Base-by-base conservation (phyloP, 2,797 vertebrate species). In the Malurus splendens region DNA sequence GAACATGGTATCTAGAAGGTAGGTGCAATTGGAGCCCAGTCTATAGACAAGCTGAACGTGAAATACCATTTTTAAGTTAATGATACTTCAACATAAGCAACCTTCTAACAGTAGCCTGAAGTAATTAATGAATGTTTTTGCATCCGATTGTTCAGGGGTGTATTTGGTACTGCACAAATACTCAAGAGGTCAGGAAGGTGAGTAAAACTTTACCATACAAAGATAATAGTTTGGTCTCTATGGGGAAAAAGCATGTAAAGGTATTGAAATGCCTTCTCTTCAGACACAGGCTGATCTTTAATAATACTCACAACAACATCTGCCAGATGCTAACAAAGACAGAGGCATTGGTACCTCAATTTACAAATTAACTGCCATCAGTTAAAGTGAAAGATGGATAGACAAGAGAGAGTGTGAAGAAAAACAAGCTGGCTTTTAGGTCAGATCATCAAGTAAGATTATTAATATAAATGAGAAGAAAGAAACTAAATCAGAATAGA, bases 321-420 rank as follows among this genome's bases (percentile, higher is more conserved):
- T 72, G 54, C 56, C 23, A 82, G 33, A 91, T 18, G 38, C 50
- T 71, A 87, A 92, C 32, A 71, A 67, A 77, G 76, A 86, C 22
- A 77, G 18, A n/a, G 41, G 14, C 62, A 27, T 54, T 91, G 25
- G 25, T 39, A 61, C 44, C 16, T 83, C 33, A 88, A 93, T 70
- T 72, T 84, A 82, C 91, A 81, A 91, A 79, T 76, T 77, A 80
- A 92, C n/a, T 87, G 42, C 7, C 5, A 52, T 32, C 73, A 87
- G 51, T 78, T 64, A 61, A 92, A 83, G 10, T 28, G 57, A 91
- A 85, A 83, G 82, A 74, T 39, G 47, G 52, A 83, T 39, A 80
- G 14, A 41, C 17, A 65, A 47, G 28, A 70, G 48, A 55, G 67
- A 83, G 41, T 54, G 36, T 74, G 7, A 70, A 84, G 59, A 30